Evolutionary conservation across 2,113 vertebrate species (phyloP), one percentile per base, ranked within the genome.

Genomic region (Desmodus rotundus): DNA sequence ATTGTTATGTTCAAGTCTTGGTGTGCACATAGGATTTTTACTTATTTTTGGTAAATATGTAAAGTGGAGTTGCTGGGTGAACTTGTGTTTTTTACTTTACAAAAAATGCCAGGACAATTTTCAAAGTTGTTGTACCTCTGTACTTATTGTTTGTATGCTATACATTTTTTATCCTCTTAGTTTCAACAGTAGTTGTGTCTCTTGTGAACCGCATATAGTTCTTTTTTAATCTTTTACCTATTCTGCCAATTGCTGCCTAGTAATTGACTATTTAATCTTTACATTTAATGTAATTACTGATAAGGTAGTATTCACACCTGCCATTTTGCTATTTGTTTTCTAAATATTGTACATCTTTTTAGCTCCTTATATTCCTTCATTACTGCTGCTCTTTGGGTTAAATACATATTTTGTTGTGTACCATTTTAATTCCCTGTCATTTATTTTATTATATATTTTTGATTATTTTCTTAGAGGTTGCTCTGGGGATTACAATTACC

Each of bases 311-410:
- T 76, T 93, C 77, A 72, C 17, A 43, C 31, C 22, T 87, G 38
- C 41, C 45, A 78, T 83, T 90, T 94, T 94, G 17, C n/a, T 86
- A 43, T 86, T 85, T 86, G 58, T 81, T 85, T 86, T 61, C 22
- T 83, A 43, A 68, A 76, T 38, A 36, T 52, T 28, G 16, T 43
- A n/a, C 38, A 19, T 68, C 2, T 83, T 54, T 56, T 78, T 31
- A 61, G 91, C 15, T 41, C 84, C 20, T 47, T 90, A 11, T 36
- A 77, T 91, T 87, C 15, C 58, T 95, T 67, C 54, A 58, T 83
- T 87, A 58, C 5, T 92, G 15, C 26, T 33, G 33, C 31, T 11
- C 67, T 87, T 97, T 92, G 74, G 85, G 56, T 67, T 92, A 70
- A 47, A 47, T 63, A 86, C 14, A 14, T 67, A 86, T 74, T 89